These are phyloP conservation scores for Tryphoninae sp. DNA, from an alignment of 2,888 invertebrate species.

Conservation along the genomic window DNA sequence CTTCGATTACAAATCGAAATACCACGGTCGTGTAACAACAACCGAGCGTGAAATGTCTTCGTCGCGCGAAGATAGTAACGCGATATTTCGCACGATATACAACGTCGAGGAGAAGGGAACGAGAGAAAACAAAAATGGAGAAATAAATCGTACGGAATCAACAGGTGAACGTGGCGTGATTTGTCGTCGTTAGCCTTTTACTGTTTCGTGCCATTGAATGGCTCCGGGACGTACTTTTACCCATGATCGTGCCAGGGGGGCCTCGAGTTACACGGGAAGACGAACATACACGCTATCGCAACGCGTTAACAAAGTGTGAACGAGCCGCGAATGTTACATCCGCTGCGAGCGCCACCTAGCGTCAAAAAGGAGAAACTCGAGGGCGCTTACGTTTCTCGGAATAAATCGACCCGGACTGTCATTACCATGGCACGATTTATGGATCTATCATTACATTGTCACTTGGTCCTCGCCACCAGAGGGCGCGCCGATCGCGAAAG, in stretches of 20 bases:
- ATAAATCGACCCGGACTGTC: constrained; percentile 11
- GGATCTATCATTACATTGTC: constrained; percentile 23
- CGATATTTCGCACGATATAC: too few species aligned
- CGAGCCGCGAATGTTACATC: constrained; percentile 56
- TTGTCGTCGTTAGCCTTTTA: constrained; percentile 63
- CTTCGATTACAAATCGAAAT: too few species aligned
- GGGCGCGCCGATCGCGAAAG: too few species aligned
- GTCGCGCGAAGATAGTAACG: too few species aligned
- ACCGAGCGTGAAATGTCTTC: too few species aligned
- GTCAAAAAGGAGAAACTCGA: too few species aligned
- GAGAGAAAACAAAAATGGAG: not conserved
- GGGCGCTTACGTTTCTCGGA: constrained; percentile 1
- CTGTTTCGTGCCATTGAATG: constrained; percentile 39
- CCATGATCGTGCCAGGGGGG: not conserved
- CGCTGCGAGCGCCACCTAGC: constrained; percentile 8
- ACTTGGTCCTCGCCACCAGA: not conserved
- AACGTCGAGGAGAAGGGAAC: not conserved
- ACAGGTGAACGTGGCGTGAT: constrained; percentile 76
- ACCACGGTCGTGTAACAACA: too few species aligned
- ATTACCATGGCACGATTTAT: constrained; percentile 38
- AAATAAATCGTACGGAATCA: constrained; percentile 63
- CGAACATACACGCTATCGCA: constrained; percentile 44
- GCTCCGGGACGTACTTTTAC: constrained; percentile 31
- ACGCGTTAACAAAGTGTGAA: constrained; percentile 57
- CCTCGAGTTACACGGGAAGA: not conserved